A percentile compares a stretch with the other conserved stretches of the same genome.
phyloP scores from a whole-genome alignment of 2,113 vertebrate genomes.

The Procavia capensis region DNA sequence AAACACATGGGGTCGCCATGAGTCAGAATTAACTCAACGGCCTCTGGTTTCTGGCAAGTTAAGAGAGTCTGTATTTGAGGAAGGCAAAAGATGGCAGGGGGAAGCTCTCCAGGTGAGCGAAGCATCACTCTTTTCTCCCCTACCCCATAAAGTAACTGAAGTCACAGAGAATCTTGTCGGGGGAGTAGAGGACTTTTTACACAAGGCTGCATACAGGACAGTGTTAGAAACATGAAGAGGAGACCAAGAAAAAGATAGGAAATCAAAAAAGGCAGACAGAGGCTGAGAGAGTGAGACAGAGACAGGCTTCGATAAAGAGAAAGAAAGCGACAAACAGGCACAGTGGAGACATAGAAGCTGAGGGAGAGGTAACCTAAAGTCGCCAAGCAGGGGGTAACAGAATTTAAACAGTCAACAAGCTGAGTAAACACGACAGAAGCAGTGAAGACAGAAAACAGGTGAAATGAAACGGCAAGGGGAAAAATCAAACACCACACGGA shows the following conservation, averaged over 20 bases:
- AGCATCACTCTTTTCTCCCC: not conserved
- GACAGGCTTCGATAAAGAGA: not conserved
- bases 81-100: not conserved
- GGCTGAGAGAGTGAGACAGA: not conserved
- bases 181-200: not conserved
- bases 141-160: not conserved
- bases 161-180: not conserved
- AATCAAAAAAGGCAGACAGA: not conserved
- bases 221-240: not conserved
- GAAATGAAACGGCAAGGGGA: not conserved
- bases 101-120: not conserved
- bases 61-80: not conserved
- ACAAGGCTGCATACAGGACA: not conserved
- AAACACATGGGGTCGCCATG: not conserved
- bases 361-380: not conserved
- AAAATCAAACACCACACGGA: not conserved
- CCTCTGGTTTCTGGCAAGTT: not conserved
- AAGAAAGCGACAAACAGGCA: not conserved
- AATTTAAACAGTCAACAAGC: not conserved
- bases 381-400: not conserved
- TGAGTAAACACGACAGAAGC: not conserved
- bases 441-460: not conserved
- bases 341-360: not conserved
- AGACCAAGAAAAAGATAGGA: not conserved
- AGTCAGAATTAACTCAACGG: not conserved